These are phyloP conservation scores for Nasonia oneida DNA, from an alignment of 2,888 invertebrate genomes.

Conservation along the genomic window DNA sequence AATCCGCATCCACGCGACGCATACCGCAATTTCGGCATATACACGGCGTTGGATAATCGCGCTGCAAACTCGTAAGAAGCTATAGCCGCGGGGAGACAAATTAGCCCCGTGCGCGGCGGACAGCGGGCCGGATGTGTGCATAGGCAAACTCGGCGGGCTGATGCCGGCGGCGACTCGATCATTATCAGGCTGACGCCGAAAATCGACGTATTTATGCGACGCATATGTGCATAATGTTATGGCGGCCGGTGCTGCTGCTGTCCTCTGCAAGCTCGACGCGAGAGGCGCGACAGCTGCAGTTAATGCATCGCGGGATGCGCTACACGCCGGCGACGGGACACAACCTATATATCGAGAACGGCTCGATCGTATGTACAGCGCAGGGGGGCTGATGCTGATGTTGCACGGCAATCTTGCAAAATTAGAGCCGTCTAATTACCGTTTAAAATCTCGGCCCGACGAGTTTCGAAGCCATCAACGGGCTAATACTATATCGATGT, in stretches of 20 bases:
- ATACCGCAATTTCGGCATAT: too few relatives aligned
- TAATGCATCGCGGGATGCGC: slow-evolving; percentile 71
- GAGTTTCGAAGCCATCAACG: neutral
- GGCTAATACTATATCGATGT: neutral
- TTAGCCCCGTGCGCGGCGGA: neutral
- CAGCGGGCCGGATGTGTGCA: neutral
- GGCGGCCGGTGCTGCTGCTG: slow-evolving; percentile 59
- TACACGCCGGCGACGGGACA: neutral
- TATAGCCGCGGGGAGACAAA: neutral
- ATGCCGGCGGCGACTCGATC: slow-evolving; percentile 59
- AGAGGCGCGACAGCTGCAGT: slow-evolving; percentile 73
- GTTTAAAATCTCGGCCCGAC: slow-evolving; percentile 10
- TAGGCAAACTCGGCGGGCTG: neutral
- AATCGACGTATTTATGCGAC: slow-evolving; percentile 76
- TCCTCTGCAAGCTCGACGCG: slow-evolving; percentile 59
- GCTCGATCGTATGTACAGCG: neutral
- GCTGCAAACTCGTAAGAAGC: neutral
- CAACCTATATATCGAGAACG: neutral
- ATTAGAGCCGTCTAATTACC: slow-evolving; percentile 51
- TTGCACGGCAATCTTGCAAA: slow-evolving; percentile 36
- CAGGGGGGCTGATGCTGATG: neutral
- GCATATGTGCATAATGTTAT: slow-evolving; percentile 77
- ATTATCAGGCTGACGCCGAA: slow-evolving; percentile 69
- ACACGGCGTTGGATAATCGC: neutral
- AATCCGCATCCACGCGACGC: too few relatives aligned